Base-by-base conservation (phyloP, 2,797 vertebrate species). In the Argentina silus region DNA sequence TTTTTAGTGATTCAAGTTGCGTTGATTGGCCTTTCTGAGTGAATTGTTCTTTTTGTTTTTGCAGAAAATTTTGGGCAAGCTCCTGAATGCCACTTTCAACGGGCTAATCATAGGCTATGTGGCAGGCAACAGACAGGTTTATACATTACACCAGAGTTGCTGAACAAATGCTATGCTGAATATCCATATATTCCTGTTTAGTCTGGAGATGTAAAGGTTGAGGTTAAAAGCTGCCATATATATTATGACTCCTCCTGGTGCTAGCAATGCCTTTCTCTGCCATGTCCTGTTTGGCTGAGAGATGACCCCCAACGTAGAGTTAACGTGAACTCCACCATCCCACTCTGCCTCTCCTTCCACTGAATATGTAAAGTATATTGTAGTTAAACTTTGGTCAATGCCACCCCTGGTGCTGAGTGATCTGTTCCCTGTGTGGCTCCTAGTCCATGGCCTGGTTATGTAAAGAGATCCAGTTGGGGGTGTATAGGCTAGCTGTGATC, bases 401-500 rank as follows among this genome's bases (percentile, higher is more conserved):
- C 7, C 6, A 4, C n/a, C 63, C 17, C 44, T 17, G 14, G n/a
- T 65, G 63, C 27, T 9, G 36, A 56, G 73, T 59, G 43, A 59
- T 15, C n/a, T 45, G 55, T 57, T 50, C 53, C 53, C 6, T n/a
- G 12, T 7, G 44, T 59, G 43, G 44, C 45, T 48, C 56, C 43
- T 36, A 36, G 27, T 61, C 53, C 65, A n/a, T 60, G 60, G 60
- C 15, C 11, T 61, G 53, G 78, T 87, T 88, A 85, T 78, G 78
- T 85, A 89, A 90, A 78, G 21, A 57, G 21, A 57, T 76, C 61
- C 43, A 55, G 73, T 55, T 14, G 27, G 21, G 59, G 27, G 59
- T 59, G 27, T 21, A 59, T 4, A 23, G 27, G 56, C 56, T 59
- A 23, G 56, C 56, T 23, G 56, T 11, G 56, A 59, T 59, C 21